A percentile compares a stretch with the other conserved stretches of the same genome.
Conservation (phyloP, 2,797 vertebrate genomes). For the Pantherophis alleghaniensis region DNA sequence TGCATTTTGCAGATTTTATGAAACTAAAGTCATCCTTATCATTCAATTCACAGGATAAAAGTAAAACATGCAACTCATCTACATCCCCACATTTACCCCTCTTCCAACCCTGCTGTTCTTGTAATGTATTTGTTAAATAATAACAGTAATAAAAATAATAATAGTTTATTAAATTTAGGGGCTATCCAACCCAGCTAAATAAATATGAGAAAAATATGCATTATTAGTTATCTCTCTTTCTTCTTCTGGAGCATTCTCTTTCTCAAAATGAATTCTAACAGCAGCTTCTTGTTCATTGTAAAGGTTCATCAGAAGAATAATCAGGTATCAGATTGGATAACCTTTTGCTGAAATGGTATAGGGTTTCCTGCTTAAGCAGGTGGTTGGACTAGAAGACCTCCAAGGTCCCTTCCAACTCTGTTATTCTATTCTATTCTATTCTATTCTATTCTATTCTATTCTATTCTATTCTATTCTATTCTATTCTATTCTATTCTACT, state of each 20-base stretch:
- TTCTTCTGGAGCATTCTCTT: background rate
- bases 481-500: background rate
- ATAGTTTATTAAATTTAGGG: background rate
- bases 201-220: background rate
- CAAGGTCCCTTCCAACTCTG: too few relatives aligned
- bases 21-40: constrained; percentile 3
- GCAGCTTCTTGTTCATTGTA: background rate
- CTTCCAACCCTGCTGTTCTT: background rate
- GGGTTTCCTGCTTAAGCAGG: too few relatives aligned
- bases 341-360: too few relatives aligned
- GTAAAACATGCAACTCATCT: background rate
- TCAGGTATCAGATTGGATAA: background rate
- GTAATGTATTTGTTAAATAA: background rate
- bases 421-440: too few relatives aligned
- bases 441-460: background rate
- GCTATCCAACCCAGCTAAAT: background rate
- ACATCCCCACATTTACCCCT: background rate
- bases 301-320: background rate
- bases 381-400: too few relatives aligned
- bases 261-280: background rate
- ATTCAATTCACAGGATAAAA: background rate
- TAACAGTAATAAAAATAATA: background rate
- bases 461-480: too few relatives aligned
- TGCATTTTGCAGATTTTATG: constrained; percentile 18
- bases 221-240: background rate